Conservation (phyloP, 2,113 vertebrate species). For the Alligator mississippiensis region DNA sequence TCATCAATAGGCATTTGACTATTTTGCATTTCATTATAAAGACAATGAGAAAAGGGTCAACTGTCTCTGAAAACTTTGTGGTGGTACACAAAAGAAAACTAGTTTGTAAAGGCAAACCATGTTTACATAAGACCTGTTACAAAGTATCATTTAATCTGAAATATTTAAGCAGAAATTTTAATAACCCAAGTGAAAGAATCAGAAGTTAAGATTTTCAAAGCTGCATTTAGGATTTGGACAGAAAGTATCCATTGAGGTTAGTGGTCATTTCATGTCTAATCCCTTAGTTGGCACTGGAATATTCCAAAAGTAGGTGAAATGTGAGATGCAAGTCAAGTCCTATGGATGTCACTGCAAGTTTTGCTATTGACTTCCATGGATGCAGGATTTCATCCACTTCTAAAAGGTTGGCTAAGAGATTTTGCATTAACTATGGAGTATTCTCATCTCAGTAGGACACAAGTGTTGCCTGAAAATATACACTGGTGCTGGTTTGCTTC, state of each 20-base stretch:
- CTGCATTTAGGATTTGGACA: not conserved
- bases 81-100: not conserved
- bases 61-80: not conserved
- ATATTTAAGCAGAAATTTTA: not conserved
- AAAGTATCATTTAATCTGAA: not conserved
- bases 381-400: not conserved
- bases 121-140: not conserved
- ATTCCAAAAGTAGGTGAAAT: not conserved
- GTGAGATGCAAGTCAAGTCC: too few species aligned
- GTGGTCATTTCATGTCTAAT: slow-evolving; percentile 1
- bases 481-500: not conserved
- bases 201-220: not conserved
- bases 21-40: too few species aligned
- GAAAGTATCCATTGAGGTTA: not conserved
- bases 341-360: too few species aligned
- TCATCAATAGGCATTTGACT: too few species aligned
- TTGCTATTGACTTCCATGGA: not conserved
- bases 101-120: not conserved
- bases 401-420: not conserved
- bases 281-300: not conserved
- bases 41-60: not conserved
- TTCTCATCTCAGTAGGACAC: not conserved
- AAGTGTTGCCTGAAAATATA: not conserved
- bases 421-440: not conserved
- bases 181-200: not conserved